Evolutionary conservation across 2,888 invertebrate genomes (phyloP).

Genomic region (Slavum lentiscoides): DNA sequence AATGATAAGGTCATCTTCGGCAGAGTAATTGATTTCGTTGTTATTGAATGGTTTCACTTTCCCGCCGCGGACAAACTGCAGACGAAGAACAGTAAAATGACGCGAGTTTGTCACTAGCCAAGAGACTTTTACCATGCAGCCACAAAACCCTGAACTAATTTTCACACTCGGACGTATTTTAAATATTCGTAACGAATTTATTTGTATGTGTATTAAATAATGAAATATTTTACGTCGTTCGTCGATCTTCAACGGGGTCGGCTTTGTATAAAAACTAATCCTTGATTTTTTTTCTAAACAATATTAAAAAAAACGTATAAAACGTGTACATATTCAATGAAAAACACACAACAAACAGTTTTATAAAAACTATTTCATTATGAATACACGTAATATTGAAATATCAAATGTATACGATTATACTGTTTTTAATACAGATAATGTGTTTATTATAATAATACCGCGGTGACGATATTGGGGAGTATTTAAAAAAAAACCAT

Average conservation of each 20-base stretch:
- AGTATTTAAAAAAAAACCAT: too few species aligned
- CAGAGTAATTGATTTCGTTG: not conserved
- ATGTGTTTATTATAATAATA: too few species aligned
- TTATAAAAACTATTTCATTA: not conserved
- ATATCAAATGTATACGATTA: not conserved
- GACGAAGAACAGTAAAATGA: slow-evolving; percentile 1
- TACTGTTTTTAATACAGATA: too few species aligned
- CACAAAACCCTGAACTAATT: slow-evolving; percentile 48
- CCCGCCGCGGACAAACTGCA: not conserved
- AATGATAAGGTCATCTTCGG: slow-evolving; percentile 38
- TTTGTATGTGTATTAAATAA: not conserved
- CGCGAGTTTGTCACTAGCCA: slow-evolving; percentile 21
- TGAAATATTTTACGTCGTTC: slow-evolving; percentile 12
- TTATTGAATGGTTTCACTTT: slow-evolving; percentile 39
- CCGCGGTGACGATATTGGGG: too few species aligned
- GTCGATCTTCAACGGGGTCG: slow-evolving; percentile 3
- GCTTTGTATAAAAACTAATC: slow-evolving; percentile 16
- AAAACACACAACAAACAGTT: not conserved
- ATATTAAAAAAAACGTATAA: not conserved
- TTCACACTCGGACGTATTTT: slow-evolving; percentile 36
- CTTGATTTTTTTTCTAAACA: slow-evolving; percentile 22
- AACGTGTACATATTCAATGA: not conserved
- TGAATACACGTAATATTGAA: not conserved
- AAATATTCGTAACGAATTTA: slow-evolving; percentile 47
- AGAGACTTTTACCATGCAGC: slow-evolving; percentile 6